phyloP scores from a whole-genome alignment of 2,888 invertebrate species.

The Mimas tiliae region DNA sequence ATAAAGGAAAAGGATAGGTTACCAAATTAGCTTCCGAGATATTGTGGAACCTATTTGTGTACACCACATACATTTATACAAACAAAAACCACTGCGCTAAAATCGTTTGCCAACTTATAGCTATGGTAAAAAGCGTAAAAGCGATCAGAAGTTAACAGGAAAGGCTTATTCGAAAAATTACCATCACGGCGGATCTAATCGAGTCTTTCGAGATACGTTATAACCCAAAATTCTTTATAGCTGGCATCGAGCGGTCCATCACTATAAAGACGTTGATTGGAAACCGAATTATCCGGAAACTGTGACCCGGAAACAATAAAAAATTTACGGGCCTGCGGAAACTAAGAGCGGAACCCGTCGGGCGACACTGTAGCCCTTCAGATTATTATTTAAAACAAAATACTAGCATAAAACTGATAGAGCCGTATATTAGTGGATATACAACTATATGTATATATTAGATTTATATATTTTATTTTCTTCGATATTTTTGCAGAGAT shows the following conservation, averaged over 20 bases:
- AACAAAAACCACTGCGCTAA: background rate
- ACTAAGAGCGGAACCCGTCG: constrained; percentile 35
- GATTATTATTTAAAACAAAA: constrained; percentile 28
- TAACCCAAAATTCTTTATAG: constrained; percentile 44
- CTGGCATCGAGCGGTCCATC: constrained; percentile 56
- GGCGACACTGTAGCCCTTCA: constrained; percentile 41
- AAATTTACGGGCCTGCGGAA: constrained; percentile 67
- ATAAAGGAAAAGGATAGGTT: too few relatives aligned
- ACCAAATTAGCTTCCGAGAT: too few relatives aligned
- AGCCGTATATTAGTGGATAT: background rate
- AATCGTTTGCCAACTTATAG: background rate
- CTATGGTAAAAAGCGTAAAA: background rate
- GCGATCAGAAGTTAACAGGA: background rate
- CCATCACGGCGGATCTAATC: too few relatives aligned
- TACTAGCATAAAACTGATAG: background rate
- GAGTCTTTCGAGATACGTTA: background rate
- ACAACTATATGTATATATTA: too few relatives aligned
- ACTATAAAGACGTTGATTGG: constrained; percentile 73
- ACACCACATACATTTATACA: too few relatives aligned
- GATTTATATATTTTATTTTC: too few relatives aligned
- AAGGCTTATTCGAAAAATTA: background rate
- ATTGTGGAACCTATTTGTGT: too few relatives aligned
- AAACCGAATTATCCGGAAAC: constrained; percentile 68
- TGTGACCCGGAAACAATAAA: constrained; percentile 76
- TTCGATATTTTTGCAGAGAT: too few relatives aligned